phyloP scores from a whole-genome alignment of 2,888 invertebrate species.

The Ophioninae sp. region DNA sequence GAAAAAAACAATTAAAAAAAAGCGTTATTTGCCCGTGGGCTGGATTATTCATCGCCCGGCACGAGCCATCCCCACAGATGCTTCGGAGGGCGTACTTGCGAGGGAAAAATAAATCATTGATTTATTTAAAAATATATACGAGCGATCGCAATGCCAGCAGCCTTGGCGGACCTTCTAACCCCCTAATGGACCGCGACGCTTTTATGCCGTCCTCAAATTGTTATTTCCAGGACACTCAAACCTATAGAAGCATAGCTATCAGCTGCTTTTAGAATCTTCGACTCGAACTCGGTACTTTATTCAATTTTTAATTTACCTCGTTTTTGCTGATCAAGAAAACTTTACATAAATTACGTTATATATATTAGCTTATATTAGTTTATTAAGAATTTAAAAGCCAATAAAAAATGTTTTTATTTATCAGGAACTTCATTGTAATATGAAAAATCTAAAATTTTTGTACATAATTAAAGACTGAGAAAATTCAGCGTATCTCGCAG shows the following conservation, averaged over 20 bases:
- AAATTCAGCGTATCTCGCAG: not conserved
- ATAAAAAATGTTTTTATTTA: no score
- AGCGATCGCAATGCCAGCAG: constrained; percentile 32
- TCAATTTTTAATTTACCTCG: no score
- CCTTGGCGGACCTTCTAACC: constrained; percentile 51
- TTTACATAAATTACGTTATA: no score
- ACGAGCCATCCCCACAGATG: constrained; percentile 49
- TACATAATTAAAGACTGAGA: no score
- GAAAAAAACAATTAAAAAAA: constrained; percentile 36
- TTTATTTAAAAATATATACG: constrained; percentile 63
- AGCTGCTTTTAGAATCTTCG: no score
- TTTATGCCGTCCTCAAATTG: constrained; percentile 39
- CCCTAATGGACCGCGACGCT: constrained; percentile 59
- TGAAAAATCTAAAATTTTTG: no score
- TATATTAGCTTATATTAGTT: no score
- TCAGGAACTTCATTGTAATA: no score
- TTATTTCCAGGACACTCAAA: not conserved
- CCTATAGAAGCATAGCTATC: not conserved
- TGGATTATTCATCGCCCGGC: constrained; percentile 55
- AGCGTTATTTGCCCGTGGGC: constrained; percentile 48
- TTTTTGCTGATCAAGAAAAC: no score
- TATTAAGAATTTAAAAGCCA: no score
- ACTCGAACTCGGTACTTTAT: no score
- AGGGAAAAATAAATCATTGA: constrained; percentile 63
- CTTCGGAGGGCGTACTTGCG: constrained; percentile 43